A percentile compares a stretch with the other conserved stretches of the same genome.
Evolutionary conservation across 2,113 vertebrate species (phyloP).

Genomic region (Sinocyclocheilus anshuiensis): DNA sequence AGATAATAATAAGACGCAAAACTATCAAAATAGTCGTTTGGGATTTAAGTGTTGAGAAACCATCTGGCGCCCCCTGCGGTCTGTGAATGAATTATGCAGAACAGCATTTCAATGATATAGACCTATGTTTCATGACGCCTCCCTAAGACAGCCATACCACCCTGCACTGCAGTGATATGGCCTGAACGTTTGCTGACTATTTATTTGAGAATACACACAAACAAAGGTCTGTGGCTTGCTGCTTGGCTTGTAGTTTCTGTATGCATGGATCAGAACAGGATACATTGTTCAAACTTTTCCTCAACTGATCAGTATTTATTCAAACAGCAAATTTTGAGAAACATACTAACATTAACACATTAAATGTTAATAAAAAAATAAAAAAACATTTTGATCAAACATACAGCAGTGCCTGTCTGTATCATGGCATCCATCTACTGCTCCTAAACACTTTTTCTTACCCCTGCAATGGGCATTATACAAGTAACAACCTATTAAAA

Average conservation of each 20-base stretch:
- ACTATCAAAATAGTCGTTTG: not conserved
- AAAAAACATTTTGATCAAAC: not conserved
- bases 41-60: not conserved
- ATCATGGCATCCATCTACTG: not conserved
- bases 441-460: not conserved
- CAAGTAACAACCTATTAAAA: not conserved
- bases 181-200: not conserved
- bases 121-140: not conserved
- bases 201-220: too few relatives aligned
- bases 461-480: not conserved
- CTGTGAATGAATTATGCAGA: not conserved
- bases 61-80: conserved; percentile 38
- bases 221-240: not conserved
- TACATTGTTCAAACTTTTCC: not conserved
- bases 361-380: too few relatives aligned
- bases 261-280: not conserved
- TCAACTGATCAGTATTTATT: not conserved
- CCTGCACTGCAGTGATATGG: not conserved
- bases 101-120: not conserved
- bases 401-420: not conserved
- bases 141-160: not conserved
- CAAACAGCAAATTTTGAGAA: not conserved
- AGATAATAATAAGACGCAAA: not conserved
- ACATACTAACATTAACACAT: not conserved
- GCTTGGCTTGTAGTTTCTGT: not conserved